Evolutionary conservation across 1,140 invertebrate species (phyloP), one percentile per base, ranked within the genome.

Genomic region (Calephelis nemesis): DNA sequence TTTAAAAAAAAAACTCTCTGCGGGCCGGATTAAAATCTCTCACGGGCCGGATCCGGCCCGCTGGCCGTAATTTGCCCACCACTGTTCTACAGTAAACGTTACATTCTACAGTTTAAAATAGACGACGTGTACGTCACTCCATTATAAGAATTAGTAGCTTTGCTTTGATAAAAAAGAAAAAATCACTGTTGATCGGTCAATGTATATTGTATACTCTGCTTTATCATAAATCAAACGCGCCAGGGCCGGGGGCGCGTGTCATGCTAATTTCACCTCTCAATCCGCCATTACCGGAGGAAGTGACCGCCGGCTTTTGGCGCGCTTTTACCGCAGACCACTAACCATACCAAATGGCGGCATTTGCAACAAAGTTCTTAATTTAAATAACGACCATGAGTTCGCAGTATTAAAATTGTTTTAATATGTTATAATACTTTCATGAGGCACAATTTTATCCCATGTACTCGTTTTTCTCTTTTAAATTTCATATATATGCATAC

Each of bases 221-320:
- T 76, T 47, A 74, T 76, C 68, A 74, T 83, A 82, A 82, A 82
- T 83, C 78, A 74, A 77, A 74, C 42, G 66, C 68, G 69, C 63
- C 50, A 63, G 40, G 50, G 69, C 58, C 62, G 47, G 65, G 65
- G 62, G 74, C 63, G 67, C 67, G 65, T 72, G 82, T 79, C 78
- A 82, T 74, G 82, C 73, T 74, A 80, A 81, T 84, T 79, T 79
- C 63, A 69, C 68, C 73, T 75, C 75, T 74, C 71, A 68, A 72
- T 74, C 63, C 68, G 74, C 82, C 83, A 86, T 87, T 85, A 87
- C 83, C 83, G 85, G 74, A 79, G 85, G 83, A 87, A 86, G 80
- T 86, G 84, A 85, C 66, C 73, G 71, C 70, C 69, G 62, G 71
- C 63, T 82, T 79, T 83, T 81, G 77, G 78, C 81, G 74, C 77